Evolutionary conservation across 2,797 vertebrate species (phyloP).

Genomic region (Euthynnus affinis): DNA sequence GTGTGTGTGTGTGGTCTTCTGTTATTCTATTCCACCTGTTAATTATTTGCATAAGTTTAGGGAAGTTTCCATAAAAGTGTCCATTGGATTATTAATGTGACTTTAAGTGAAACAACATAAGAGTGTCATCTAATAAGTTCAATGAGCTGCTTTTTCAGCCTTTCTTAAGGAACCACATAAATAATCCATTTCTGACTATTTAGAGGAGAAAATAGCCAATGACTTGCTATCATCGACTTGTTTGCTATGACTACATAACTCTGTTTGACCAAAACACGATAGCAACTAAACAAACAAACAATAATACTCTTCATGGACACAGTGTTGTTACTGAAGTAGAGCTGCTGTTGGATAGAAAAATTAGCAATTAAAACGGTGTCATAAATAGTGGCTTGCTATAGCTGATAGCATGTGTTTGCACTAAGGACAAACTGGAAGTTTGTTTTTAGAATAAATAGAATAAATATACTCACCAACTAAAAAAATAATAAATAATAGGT

Average conservation of each 20-base stretch:
- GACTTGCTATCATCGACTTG: neutral
- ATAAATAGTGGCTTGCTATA: too few species aligned
- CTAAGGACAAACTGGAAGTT: neutral
- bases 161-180: neutral
- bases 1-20: neutral
- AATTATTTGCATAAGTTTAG: slow-evolving; percentile 79
- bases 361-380: too few species aligned
- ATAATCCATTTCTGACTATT: neutral
- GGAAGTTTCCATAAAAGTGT: slow-evolving; percentile 62
- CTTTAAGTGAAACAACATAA: slow-evolving; percentile 6
- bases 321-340: neutral
- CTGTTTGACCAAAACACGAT: neutral
- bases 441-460: neutral
- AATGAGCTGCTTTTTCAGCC: neutral
- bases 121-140: neutral
- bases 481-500: neutral
- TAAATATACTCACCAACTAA: neutral
- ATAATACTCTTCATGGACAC: neutral
- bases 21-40: slow-evolving; percentile 68
- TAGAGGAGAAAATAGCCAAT: neutral
- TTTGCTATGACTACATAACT: slow-evolving; percentile 5
- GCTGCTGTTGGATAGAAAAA: too few species aligned
- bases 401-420: neutral
- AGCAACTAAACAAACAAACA: neutral
- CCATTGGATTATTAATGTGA: slow-evolving; percentile 7